Evolutionary conservation across 2,888 invertebrate genomes (phyloP).

Genomic region (Gryllus longicercus): DNA sequence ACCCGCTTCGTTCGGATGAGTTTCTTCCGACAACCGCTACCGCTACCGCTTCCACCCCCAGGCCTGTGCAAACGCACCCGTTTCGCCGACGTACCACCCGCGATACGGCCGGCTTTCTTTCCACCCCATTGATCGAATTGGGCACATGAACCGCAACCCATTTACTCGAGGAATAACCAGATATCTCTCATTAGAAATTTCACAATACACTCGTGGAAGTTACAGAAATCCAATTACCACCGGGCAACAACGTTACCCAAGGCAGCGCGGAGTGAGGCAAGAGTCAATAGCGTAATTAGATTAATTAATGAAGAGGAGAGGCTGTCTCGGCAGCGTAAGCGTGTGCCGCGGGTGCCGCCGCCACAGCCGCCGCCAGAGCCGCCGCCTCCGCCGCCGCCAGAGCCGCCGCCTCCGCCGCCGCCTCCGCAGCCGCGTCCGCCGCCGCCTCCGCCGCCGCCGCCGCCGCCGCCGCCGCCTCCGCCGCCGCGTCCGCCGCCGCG

Average conservation of each 20-base stretch:
- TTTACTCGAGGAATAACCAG: not conserved
- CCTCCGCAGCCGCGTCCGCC: not conserved
- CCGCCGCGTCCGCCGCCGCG: no score
- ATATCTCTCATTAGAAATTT: conserved; percentile 6
- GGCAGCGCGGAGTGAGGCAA: not conserved
- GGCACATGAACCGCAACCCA: not conserved
- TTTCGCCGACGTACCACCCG: no score
- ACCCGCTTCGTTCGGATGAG: not conserved
- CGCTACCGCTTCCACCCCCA: not conserved
- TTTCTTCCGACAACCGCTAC: not conserved
- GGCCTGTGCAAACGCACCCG: no score
- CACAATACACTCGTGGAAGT: conserved; percentile 4
- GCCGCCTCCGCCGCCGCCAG: not conserved
- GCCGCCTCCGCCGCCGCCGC: not conserved
- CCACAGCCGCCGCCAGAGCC: not conserved
- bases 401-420: not conserved
- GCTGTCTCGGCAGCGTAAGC: not conserved
- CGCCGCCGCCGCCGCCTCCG: not conserved
- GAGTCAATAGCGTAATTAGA: conserved; percentile 9
- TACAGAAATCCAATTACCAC: not conserved
- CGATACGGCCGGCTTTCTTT: no score
- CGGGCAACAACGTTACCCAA: not conserved
- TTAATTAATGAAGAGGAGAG: conserved; percentile 8
- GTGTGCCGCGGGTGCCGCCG: not conserved
- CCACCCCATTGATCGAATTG: no score